Conservation (phyloP, 2,888 invertebrate species). For the Ornithoptera alexandrae region DNA sequence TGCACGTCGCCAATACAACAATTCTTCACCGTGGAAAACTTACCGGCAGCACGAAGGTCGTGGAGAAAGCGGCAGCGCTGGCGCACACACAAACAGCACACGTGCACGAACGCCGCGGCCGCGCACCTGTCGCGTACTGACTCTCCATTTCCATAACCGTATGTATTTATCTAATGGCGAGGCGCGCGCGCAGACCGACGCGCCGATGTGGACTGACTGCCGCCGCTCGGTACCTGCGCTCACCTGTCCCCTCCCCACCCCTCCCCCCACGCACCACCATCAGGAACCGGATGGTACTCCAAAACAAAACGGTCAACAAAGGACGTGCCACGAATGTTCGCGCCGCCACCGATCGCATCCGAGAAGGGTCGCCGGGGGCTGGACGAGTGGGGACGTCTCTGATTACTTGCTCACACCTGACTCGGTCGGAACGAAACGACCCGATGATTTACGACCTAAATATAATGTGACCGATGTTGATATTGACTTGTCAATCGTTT, state of each 20-base stretch:
- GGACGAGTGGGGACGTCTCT: slow-evolving; percentile 43
- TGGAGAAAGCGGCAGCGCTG: slow-evolving; percentile 55
- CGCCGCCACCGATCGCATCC: slow-evolving; percentile 62
- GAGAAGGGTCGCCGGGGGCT: slow-evolving; percentile 54
- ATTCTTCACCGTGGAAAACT: slow-evolving; percentile 51
- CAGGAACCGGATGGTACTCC: slow-evolving; percentile 79
- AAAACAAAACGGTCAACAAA: slow-evolving; percentile 80
- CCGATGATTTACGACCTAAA: slow-evolving; percentile 40
- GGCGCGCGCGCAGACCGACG: slow-evolving; percentile 74
- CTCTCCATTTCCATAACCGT: slow-evolving; percentile 71
- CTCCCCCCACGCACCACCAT: slow-evolving; percentile 71
- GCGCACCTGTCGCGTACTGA: slow-evolving; percentile 79
- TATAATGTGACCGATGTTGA: slow-evolving; percentile 38
- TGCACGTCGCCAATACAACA: slow-evolving; percentile 48
- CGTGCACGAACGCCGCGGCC: slow-evolving; percentile 74
- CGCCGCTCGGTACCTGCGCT: slow-evolving; percentile 74
- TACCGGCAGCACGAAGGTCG: slow-evolving; percentile 51
- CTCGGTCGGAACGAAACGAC: slow-evolving; percentile 49
- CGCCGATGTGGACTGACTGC: slow-evolving; percentile 70
- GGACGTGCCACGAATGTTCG: slow-evolving; percentile 78
- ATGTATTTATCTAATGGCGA: slow-evolving; percentile 56
- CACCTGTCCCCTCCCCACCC: slow-evolving; percentile 72
- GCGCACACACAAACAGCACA: slow-evolving; percentile 78
- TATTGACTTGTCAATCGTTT: slow-evolving; percentile 42
- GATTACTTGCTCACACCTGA: slow-evolving; percentile 47